Evolutionary conservation across 2,113 vertebrate species (phyloP).

Genomic region (Heloderma charlesbogerti): DNA sequence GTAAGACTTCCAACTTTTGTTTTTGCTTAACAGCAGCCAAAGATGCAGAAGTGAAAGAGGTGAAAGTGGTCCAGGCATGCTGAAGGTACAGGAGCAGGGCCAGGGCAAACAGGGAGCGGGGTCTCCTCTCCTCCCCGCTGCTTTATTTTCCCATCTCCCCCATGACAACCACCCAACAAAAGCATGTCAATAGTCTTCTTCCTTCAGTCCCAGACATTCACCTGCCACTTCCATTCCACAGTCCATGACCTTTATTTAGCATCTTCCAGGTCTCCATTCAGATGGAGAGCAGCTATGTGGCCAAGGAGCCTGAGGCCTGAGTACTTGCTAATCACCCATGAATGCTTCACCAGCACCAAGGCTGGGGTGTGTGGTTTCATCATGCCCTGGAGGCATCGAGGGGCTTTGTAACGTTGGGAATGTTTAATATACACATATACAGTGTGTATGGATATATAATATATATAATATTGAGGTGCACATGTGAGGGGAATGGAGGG

Average conservation of each 20-base stretch:
- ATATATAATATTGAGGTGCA: neutral
- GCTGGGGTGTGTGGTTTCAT: neutral
- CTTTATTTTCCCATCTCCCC: neutral
- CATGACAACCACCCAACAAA: neutral
- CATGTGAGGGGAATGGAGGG: neutral
- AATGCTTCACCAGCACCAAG: neutral
- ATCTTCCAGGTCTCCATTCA: neutral
- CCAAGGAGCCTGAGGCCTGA: neutral
- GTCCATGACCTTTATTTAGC: neutral
- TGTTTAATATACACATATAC: neutral
- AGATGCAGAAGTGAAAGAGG: neutral
- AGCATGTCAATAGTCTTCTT: neutral
- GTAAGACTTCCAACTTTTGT: neutral
- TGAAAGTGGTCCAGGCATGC: neutral
- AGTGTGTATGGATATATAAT: neutral
- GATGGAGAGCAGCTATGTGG: neutral
- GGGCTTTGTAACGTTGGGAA: neutral
- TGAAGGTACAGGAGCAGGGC: neutral
- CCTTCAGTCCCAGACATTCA: constrained; percentile 12
- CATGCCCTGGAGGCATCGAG: neutral
- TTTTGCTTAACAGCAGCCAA: neutral
- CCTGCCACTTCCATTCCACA: constrained; percentile 14
- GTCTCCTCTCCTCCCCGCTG: too few species aligned
- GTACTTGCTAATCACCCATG: neutral
- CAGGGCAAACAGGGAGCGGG: neutral